Base-by-base conservation (phyloP, 2,797 vertebrate species). In the Leptoclinus maculatus region DNA sequence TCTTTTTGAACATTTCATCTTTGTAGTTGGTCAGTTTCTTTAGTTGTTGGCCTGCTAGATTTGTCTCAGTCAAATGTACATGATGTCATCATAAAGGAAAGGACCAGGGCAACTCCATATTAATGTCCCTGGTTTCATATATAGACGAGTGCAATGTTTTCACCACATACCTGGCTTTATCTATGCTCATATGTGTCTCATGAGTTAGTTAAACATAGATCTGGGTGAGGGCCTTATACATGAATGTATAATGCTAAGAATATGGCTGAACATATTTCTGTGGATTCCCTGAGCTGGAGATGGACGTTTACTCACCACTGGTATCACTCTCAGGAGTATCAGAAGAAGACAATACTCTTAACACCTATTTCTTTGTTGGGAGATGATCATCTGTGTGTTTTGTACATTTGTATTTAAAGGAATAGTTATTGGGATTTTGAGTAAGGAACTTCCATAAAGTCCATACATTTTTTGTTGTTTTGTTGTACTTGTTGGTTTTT, bases 211-310 rank as follows among this genome's bases (percentile, higher is more conserved):
- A 66, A 74, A 75, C 71, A 77, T 45, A 79, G 71, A 62, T 71
- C 59, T 70, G 38, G 70, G 53, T 76, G 25, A 59, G 49, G 53
- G 34, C 23, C 51, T 71, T 39, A 62, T 56, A 43, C 47, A 16
- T 67, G 47, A 53, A 62, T 80, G 29, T 53, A 54, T 39, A 47
- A 45, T 57, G 49, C 45, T 83, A 57, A 67, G 56, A 85, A 65
- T 23, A 56, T 54, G 27, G 41, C 47, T 43, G 45, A 79, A 57
- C 69, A 80, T 66, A 76, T 84, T 87, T 76, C 38, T 60, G 74
- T 49, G 56, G 49, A 63, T 84, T 83, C 72, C 19, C 19, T 17
- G 60, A 67, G 11, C 9, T 77, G 63, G 75, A 47, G 51, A 66
- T 66, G 27, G 32, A 56, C 27, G 13, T 56, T 41, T 32, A 38